Evolutionary conservation across 2,113 vertebrate genomes (phyloP).

Genomic region (Dipodomys ordii): DNA sequence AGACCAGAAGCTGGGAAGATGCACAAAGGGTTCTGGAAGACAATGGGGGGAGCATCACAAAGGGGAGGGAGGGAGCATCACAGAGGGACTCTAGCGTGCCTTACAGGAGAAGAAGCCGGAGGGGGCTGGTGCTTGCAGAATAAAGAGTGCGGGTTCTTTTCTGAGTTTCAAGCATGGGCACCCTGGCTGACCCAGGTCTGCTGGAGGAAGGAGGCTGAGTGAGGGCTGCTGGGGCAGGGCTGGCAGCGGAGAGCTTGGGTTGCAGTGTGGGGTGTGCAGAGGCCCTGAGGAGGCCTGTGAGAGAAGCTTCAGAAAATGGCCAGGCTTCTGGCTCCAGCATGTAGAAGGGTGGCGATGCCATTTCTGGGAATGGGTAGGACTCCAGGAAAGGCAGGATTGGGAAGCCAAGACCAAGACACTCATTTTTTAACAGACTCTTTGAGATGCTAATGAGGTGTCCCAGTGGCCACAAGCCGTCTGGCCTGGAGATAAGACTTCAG

Average conservation of each 20-base stretch:
- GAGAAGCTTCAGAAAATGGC: neutral
- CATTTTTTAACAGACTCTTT: conserved; percentile 53
- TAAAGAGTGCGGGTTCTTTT: neutral
- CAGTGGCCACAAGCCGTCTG: neutral
- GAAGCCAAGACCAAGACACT: neutral
- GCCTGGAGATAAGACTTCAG: neutral
- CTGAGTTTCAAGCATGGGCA: neutral
- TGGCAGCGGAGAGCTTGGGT: neutral
- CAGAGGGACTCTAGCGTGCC: accelerated
- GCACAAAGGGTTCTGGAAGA: no score
- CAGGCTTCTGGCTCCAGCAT: neutral
- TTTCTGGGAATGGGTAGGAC: neutral
- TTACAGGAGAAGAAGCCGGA: neutral
- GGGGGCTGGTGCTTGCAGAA: neutral
- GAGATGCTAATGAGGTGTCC: conserved; percentile 58
- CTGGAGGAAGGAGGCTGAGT: neutral
- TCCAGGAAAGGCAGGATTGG: neutral
- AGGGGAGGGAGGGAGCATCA: no score
- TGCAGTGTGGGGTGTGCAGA: accelerated
- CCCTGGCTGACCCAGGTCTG: neutral
- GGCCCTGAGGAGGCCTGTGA: neutral
- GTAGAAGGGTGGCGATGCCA: neutral
- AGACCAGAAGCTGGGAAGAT: neutral
- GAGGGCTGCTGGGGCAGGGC: no score
- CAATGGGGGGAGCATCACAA: no score